Evolutionary conservation across 2,888 invertebrate genomes (phyloP).

Genomic region (Clusia tigrina): DNA sequence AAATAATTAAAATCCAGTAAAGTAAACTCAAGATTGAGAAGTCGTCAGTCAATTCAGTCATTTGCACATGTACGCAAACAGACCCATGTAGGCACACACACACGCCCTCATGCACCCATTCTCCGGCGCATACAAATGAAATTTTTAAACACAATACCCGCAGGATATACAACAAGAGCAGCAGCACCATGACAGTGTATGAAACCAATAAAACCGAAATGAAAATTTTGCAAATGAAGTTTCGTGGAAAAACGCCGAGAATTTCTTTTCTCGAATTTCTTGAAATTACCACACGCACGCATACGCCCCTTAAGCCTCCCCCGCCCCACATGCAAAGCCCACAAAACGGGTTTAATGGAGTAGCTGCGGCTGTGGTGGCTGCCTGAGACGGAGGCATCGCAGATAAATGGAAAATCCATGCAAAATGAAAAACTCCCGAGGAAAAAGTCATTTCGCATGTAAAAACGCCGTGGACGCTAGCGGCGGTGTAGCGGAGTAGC

Average conservation of each 20-base stretch:
- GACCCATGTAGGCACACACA: constrained; percentile 31
- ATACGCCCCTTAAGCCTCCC: constrained; percentile 12
- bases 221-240: constrained; percentile 31
- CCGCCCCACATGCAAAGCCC: not conserved
- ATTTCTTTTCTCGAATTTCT: constrained; percentile 51
- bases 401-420: constrained; percentile 53
- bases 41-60: constrained; percentile 45
- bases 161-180: constrained; percentile 43
- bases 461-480: not conserved
- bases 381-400: not conserved
- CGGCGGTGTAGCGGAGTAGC: not conserved
- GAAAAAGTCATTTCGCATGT: constrained; percentile 44
- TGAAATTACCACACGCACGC: constrained; percentile 1
- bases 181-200: constrained; percentile 30
- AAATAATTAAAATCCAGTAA: constrained; percentile 57
- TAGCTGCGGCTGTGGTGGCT: not conserved
- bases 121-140: constrained; percentile 22
- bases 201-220: constrained; percentile 17
- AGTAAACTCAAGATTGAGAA: constrained; percentile 54
- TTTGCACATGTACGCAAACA: constrained; percentile 55
- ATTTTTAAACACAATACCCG: constrained; percentile 44
- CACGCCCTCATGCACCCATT: constrained; percentile 19
- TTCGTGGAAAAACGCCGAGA: constrained; percentile 46
- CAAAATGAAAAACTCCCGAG: constrained; percentile 40
- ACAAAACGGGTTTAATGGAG: not conserved